Evolutionary conservation across 2,797 vertebrate genomes (phyloP), one percentile per base, ranked within the genome.

Genomic region (Emys orbicularis): DNA sequence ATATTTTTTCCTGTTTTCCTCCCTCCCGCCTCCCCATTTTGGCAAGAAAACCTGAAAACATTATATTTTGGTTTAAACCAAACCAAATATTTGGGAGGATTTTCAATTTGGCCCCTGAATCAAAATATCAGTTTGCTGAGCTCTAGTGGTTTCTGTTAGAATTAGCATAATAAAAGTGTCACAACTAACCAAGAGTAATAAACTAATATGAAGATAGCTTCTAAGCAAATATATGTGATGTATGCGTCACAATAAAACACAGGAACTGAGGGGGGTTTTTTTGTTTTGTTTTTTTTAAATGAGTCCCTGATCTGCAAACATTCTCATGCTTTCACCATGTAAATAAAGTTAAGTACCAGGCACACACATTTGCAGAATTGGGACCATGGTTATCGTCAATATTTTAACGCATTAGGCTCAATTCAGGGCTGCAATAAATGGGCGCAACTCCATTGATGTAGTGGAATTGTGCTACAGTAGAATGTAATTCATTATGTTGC

Each of bases 301-400:
- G n/a, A n/a, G 65, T 37, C 34, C n/a, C 65, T 96, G 53, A 80
- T 94, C 59, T 93, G 94, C 9, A 68, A 68, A 37, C n/a, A 95
- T 94, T 93, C 95, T 97, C 90, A 92, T 91, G 95, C 92, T 95
- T 95, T 74, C 57, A 74, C 95, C n/a, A 34, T 41, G 88, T 87
- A 83, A 95, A 57, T 87, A 83, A 90, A 95, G 95, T 95, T 89
- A 89, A 95, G 81, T 21, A 0, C 50, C 50, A 89, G 88, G 34
- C 1, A 1, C 0, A 0, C 12, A 29, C 80, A 41, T 85, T 96
- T 85, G 65, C 52, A 65, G 81, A 77, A 86, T 59, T 77, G n/a
- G 31, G 50, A 85, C 37, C 21, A n/a, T n/a, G 34, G n/a, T 37
- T n/a, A 2, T 52, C 83, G 57, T 86, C 41, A 85, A 12, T 57